These are phyloP conservation scores for Dissostichus mawsoni DNA, from an alignment of 2,113 vertebrate genomes.

Conservation along the genomic window DNA sequence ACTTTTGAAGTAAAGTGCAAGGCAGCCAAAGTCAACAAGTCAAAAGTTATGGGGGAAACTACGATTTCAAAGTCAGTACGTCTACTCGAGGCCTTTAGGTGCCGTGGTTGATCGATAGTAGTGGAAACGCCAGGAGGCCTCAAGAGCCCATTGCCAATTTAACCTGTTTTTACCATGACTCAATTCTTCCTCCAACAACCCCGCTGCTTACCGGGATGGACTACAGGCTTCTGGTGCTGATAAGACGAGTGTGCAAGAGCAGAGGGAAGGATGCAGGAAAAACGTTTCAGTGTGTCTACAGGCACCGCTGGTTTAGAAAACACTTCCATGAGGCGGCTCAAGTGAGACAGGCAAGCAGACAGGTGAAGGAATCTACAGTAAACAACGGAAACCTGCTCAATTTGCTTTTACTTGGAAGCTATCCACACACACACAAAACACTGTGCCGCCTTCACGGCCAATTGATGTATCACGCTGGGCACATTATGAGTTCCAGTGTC, in stretches of 20 bases:
- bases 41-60: slow-evolving; percentile 32
- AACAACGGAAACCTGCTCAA: slow-evolving; percentile 15
- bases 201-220: slow-evolving; percentile 55
- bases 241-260: slow-evolving; percentile 46
- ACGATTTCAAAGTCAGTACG: slow-evolving; percentile 31
- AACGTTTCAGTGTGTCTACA: slow-evolving; percentile 13
- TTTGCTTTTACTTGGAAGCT: slow-evolving; percentile 24
- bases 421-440: slow-evolving; percentile 29
- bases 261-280: slow-evolving; percentile 30
- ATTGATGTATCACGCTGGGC: slow-evolving; percentile 63
- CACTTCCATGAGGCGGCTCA: slow-evolving; percentile 30
- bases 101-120: slow-evolving; percentile 71
- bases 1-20: slow-evolving; percentile 24
- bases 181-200: slow-evolving; percentile 70
- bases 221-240: slow-evolving; percentile 52
- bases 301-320: slow-evolving; percentile 36
- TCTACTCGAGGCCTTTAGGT: slow-evolving; percentile 60
- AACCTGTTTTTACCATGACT: slow-evolving; percentile 68
- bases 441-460: slow-evolving; percentile 29
- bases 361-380: slow-evolving; percentile 23
- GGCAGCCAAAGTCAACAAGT: slow-evolving; percentile 41
- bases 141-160: slow-evolving; percentile 66
- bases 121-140: slow-evolving; percentile 64
- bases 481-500: slow-evolving; percentile 62
- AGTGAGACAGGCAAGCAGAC: slow-evolving; percentile 19